Conservation (phyloP, 2,113 vertebrate species). For the Corythornis cristatus region DNA sequence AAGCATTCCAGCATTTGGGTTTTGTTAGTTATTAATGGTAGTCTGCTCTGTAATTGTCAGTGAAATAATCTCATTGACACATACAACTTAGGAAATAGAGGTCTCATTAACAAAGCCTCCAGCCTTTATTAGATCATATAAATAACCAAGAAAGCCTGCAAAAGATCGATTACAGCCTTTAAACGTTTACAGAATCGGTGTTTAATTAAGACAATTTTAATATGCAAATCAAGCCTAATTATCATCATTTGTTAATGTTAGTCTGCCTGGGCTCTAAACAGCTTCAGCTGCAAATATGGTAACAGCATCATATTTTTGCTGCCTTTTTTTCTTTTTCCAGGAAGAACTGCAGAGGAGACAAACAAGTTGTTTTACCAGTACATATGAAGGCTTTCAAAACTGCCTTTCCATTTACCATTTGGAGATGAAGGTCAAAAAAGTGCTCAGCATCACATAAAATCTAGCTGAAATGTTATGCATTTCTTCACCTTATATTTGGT, state of each 20-base stretch:
- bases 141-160: slow-evolving; percentile 72
- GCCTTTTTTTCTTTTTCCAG: neutral
- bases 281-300: slow-evolving; percentile 58
- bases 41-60: slow-evolving; percentile 18
- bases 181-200: slow-evolving; percentile 74
- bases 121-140: slow-evolving; percentile 74
- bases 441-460: slow-evolving; percentile 46
- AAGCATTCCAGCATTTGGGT: neutral
- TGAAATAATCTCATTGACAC: slow-evolving; percentile 63
- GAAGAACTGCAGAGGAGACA: slow-evolving; percentile 18
- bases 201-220: slow-evolving; percentile 83
- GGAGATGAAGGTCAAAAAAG: slow-evolving; percentile 48
- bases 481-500: slow-evolving; percentile 42
- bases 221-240: slow-evolving; percentile 80
- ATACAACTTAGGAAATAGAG: slow-evolving; percentile 65
- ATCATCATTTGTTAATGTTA: slow-evolving; percentile 79
- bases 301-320: slow-evolving; percentile 47
- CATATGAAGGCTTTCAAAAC: neutral
- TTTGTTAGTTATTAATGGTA: slow-evolving; percentile 16
- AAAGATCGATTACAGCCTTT: slow-evolving; percentile 75
- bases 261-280: slow-evolving; percentile 67
- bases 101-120: slow-evolving; percentile 69
- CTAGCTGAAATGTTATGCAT: slow-evolving; percentile 20
- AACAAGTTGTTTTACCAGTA: neutral
- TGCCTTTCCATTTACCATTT: slow-evolving; percentile 9